phyloP scores from a whole-genome alignment of 2,113 vertebrate genomes.

The Rynchops niger region DNA sequence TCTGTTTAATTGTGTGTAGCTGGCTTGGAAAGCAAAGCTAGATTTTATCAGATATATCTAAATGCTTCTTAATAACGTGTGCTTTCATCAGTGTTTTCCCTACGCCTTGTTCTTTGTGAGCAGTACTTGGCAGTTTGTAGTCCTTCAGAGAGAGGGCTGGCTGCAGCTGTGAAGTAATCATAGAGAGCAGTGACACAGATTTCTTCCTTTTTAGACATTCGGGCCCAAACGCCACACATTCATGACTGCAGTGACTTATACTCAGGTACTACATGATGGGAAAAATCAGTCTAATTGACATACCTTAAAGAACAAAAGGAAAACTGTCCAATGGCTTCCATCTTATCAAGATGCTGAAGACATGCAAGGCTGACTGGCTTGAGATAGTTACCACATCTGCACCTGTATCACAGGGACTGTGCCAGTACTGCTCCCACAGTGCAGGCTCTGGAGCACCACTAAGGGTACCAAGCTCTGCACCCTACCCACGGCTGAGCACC shows the following conservation, averaged over 20 bases:
- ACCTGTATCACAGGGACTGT: not conserved
- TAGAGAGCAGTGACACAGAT: conserved; percentile 18
- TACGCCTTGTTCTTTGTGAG: not conserved
- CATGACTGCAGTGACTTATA: not conserved
- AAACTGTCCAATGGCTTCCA: not conserved
- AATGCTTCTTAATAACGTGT: conserved; percentile 17
- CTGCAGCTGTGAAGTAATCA: not conserved
- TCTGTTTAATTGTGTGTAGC: conserved; percentile 23
- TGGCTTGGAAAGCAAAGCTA: conserved; percentile 4
- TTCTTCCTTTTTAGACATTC: not conserved
- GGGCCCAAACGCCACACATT: not conserved
- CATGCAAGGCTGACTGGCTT: not conserved
- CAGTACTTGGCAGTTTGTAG: conserved; percentile 17
- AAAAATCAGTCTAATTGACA: not conserved
- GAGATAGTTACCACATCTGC: not conserved
- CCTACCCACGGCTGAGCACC: not conserved
- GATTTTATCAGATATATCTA: conserved; percentile 10
- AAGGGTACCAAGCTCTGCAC: not conserved
- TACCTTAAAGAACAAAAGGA: not conserved
- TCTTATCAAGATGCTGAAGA: not conserved
- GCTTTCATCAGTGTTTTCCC: conserved; percentile 8
- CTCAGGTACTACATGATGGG: not conserved
- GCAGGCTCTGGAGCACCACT: not conserved
- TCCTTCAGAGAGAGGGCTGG: conserved; percentile 9
- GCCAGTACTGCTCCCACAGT: not conserved